phyloP scores from a whole-genome alignment of 2,888 invertebrate species.

The Brachycybe producta region DNA sequence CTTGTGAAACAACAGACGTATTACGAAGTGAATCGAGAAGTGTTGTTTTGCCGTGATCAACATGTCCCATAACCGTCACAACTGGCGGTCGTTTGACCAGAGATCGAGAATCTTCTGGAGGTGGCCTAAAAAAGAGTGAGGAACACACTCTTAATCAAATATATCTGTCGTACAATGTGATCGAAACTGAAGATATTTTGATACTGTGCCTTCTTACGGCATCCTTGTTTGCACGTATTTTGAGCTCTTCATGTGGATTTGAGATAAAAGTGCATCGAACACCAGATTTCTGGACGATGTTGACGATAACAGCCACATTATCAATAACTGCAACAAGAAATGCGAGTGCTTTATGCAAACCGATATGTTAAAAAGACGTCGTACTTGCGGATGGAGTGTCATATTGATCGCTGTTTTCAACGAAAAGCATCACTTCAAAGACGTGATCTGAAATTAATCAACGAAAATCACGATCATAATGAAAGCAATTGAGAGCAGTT shows the following conservation, averaged over 20 bases:
- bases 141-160: neutral
- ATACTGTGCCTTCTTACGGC: slow-evolving; percentile 27
- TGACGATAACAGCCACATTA: slow-evolving; percentile 49
- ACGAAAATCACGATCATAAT: slow-evolving; percentile 7
- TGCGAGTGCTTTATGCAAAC: neutral
- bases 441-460: slow-evolving; percentile 45
- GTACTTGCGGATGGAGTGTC: slow-evolving; percentile 41
- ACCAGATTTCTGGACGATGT: slow-evolving; percentile 55
- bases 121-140: slow-evolving; percentile 32
- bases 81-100: slow-evolving; percentile 73
- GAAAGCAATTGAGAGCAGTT: neutral
- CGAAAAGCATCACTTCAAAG: slow-evolving; percentile 52
- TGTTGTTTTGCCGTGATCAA: slow-evolving; percentile 98
- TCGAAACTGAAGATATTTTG: neutral
- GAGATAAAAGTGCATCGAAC: slow-evolving; percentile 45
- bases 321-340: slow-evolving; percentile 40
- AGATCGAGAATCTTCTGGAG: slow-evolving; percentile 49
- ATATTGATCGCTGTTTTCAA: slow-evolving; percentile 44
- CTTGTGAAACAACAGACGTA: slow-evolving; percentile 71
- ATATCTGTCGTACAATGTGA: too few relatives aligned
- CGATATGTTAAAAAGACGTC: neutral
- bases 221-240: slow-evolving; percentile 33
- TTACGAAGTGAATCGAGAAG: slow-evolving; percentile 76
- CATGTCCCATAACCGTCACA: slow-evolving; percentile 98
- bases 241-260: slow-evolving; percentile 37